phyloP scores from a whole-genome alignment of 2,797 vertebrate species.

The Danio tinwini region DNA sequence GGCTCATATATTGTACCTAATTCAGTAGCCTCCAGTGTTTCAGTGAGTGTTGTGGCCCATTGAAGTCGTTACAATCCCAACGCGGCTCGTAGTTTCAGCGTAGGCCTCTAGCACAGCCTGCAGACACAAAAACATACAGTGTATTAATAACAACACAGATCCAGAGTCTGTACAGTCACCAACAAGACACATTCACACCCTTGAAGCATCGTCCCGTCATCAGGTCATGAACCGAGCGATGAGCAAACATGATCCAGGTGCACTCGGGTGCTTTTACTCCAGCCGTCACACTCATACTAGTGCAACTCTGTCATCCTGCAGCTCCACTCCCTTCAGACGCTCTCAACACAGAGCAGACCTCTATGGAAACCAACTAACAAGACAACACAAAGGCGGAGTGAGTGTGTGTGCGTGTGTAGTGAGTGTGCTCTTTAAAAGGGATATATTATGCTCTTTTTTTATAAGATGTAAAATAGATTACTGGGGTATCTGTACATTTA shows the following conservation, averaged over 20 bases:
- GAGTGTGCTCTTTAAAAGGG: slow-evolving; percentile 11
- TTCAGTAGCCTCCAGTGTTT: slow-evolving; percentile 72
- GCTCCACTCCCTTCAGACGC: slow-evolving; percentile 36
- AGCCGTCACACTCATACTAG: slow-evolving; percentile 32
- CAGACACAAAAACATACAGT: slow-evolving; percentile 51
- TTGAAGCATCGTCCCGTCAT: slow-evolving; percentile 15
- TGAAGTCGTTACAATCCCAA: slow-evolving; percentile 70
- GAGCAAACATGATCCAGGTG: slow-evolving; percentile 28
- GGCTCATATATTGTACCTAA: slow-evolving; percentile 73
- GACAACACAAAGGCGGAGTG: slow-evolving; percentile 35
- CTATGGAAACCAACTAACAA: slow-evolving; percentile 40
- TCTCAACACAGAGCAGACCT: slow-evolving; percentile 27
- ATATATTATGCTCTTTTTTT: too few species aligned
- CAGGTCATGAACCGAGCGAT: background rate
- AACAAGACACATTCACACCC: slow-evolving; percentile 15
- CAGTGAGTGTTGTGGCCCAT: slow-evolving; percentile 74
- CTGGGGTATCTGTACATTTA: too few species aligned
- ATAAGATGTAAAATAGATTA: too few species aligned
- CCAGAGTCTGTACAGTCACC: background rate
- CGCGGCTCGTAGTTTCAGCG: slow-evolving; percentile 63
- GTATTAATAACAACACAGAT: slow-evolving; percentile 31
- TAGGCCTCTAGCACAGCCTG: slow-evolving; percentile 59
- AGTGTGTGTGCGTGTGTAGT: slow-evolving; percentile 23
- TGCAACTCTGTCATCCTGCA: slow-evolving; percentile 29
- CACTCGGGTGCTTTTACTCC: slow-evolving; percentile 39